phyloP scores from a whole-genome alignment of 2,113 vertebrate species.

The Cettia cetti region DNA sequence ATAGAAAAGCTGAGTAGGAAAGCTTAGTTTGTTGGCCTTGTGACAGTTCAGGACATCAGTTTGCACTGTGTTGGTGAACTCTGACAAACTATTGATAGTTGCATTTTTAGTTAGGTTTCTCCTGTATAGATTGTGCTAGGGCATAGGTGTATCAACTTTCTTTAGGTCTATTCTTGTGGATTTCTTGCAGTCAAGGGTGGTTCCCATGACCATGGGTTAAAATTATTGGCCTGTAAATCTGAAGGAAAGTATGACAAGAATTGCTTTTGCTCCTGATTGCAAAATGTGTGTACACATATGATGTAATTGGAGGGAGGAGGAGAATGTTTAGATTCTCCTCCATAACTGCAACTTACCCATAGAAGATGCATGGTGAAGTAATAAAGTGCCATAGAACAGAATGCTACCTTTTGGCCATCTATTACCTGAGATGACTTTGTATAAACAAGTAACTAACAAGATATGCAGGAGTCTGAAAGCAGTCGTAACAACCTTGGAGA shows the following conservation, averaged over 20 bases:
- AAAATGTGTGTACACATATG: not conserved
- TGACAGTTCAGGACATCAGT: not conserved
- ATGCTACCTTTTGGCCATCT: not conserved
- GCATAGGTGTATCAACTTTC: not conserved
- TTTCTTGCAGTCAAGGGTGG: not conserved
- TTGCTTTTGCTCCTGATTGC: slow-evolving; percentile 10
- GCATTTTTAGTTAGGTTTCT: not conserved
- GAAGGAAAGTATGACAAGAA: not conserved
- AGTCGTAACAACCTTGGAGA: not conserved
- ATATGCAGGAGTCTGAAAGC: not conserved
- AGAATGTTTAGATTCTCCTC: not conserved
- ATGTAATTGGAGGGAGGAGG: not conserved
- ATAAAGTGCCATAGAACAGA: not conserved
- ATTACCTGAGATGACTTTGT: not conserved
- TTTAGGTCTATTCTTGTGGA: not conserved
- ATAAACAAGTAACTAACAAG: not conserved
- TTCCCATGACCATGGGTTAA: not conserved
- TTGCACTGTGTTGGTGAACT: not conserved
- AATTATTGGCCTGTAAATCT: not conserved
- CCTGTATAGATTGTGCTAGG: not conserved
- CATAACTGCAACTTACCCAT: accelerated
- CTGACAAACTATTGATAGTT: not conserved
- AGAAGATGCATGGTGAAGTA: not conserved
- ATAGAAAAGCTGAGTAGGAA: not conserved
- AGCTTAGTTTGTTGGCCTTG: not conserved